Conservation (phyloP, 2,888 invertebrate genomes). For the Polietes domitor region DNA sequence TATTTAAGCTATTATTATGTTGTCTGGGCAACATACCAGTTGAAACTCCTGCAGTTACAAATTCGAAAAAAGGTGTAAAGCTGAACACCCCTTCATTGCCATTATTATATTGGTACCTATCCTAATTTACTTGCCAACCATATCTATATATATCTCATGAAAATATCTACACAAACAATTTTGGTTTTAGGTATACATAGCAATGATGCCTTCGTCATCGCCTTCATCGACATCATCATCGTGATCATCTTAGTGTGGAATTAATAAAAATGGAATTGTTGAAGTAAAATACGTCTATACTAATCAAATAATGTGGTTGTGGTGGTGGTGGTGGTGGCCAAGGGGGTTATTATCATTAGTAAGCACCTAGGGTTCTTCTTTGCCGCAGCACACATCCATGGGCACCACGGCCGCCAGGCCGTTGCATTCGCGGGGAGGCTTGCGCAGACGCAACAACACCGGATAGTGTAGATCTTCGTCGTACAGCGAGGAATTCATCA, state of each 20-base stretch:
- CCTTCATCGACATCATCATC: neutral
- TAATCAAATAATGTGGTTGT: neutral
- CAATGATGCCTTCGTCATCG: neutral
- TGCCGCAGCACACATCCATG: conserved; percentile 63
- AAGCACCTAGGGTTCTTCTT: conserved; percentile 47
- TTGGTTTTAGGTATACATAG: conserved; percentile 32
- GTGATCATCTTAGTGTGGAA: conserved; percentile 52
- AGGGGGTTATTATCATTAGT: neutral
- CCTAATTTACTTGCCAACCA: neutral
- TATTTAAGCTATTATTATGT: too few species aligned
- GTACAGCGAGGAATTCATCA: conserved; percentile 83
- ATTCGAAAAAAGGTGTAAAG: too few species aligned
- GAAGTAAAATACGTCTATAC: conserved; percentile 45
- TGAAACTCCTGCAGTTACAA: too few species aligned
- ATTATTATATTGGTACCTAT: too few species aligned
- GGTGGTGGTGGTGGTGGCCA: neutral
- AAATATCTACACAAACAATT: conserved; percentile 23
- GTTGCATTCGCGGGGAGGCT: conserved; percentile 60
- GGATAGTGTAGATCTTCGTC: conserved; percentile 88
- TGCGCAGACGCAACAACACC: conserved; percentile 84
- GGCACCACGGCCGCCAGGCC: conserved; percentile 19
- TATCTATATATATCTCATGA: neutral
- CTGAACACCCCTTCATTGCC: too few species aligned
- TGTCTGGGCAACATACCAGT: too few species aligned
- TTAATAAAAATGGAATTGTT: conserved; percentile 64